Evolutionary conservation across 2,113 vertebrate species (phyloP).

Genomic region (Saguinus midas): DNA sequence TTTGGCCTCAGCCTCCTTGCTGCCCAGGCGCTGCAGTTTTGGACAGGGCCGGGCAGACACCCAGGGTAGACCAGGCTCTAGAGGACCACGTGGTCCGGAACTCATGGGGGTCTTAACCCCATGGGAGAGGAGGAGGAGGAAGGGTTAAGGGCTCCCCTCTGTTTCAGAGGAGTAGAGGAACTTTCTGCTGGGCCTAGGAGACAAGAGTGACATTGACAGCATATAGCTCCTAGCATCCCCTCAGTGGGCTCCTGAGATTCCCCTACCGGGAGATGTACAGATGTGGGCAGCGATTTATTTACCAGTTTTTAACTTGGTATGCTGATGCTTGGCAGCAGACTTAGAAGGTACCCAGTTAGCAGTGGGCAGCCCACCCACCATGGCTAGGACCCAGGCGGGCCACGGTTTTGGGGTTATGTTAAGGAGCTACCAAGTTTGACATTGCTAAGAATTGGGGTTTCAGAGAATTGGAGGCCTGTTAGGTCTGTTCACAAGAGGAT

Average conservation of each 20-base stretch:
- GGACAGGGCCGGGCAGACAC: not conserved
- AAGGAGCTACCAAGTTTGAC: not conserved
- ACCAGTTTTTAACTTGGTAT: rapidly evolving
- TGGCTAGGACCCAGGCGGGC: not conserved
- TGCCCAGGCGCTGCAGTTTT: rapidly evolving
- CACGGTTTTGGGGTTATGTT: rapidly evolving
- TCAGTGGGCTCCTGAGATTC: not conserved
- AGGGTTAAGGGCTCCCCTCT: not conserved
- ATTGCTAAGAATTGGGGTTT: not conserved
- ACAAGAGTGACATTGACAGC: not conserved
- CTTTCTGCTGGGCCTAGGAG: not conserved
- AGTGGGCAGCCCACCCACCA: rapidly evolving
- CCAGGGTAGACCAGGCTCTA: not conserved
- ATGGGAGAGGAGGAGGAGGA: too few species aligned
- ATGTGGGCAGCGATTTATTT: rapidly evolving
- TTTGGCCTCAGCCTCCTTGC: not conserved
- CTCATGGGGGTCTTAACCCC: not conserved
- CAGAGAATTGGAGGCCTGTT: rapidly evolving
- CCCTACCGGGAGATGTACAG: rapidly evolving
- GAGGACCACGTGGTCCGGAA: not conserved
- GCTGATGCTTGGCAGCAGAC: rapidly evolving
- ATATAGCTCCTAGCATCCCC: too few species aligned
- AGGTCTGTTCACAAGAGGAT: not conserved
- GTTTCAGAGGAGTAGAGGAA: not conserved
- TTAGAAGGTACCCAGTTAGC: not conserved